Evolutionary conservation across 2,797 vertebrate species (phyloP), one percentile per base, ranked within the genome.

Genomic region (Typhlichthys eigenmanni): DNA sequence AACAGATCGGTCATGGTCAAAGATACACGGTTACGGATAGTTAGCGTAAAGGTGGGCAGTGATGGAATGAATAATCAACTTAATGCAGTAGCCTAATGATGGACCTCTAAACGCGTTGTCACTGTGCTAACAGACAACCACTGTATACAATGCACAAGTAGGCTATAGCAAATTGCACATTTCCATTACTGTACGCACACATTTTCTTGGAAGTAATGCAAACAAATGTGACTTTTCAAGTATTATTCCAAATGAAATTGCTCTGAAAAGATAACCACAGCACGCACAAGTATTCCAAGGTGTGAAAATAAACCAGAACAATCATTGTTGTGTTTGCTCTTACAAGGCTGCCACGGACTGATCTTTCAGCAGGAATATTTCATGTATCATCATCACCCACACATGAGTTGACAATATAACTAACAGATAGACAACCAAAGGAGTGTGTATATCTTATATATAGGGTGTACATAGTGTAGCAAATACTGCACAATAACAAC

Each of bases 181-280:
- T 45, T 48, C 58, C 71, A 55, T 70, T 54, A 24, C 4, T 7
- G 55, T 65, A 70, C 3, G 32, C 4, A n/a, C 0, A n/a, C 38
- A 43, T 48, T 53, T 54, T 13, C 54, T 52, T 16, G 17, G 4
- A 66, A 58, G 0, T 58, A 16, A 58, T 66, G 24, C 69, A 77
- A 72, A 73, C 58, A 84, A 78, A 75, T 66, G 60, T 5, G 8
- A 51, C 71, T 55, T 72, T 47, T 58, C 46, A 14, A 10, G 9
- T 17, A 17, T 46, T 62, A 52, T 50, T 65, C 32, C 71, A 71
- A 72, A 81, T 58, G 66, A 0, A 84, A 83, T 76, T 50, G 17
- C 49, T 73, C 50, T 62, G 4, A 74, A 43, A 43, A 43, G 13
- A 74, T 10, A 65, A 11, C 14, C 3, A 69, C 14, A 71, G 13